Evolutionary conservation across 2,113 vertebrate genomes (phyloP).

Genomic region (Brachyhypopomus occidentalis): DNA sequence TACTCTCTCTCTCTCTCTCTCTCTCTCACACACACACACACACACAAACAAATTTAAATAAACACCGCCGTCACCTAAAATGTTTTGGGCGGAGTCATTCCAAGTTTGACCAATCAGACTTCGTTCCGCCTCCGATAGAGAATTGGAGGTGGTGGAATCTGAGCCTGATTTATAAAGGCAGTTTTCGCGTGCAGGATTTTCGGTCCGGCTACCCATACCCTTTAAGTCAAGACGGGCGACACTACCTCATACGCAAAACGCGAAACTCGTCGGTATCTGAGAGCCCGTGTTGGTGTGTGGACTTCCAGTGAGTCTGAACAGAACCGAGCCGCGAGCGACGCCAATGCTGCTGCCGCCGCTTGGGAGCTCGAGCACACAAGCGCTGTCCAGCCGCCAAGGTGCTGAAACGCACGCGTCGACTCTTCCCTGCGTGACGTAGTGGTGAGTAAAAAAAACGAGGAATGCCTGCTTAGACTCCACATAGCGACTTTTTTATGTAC

Average conservation of each 20-base stretch:
- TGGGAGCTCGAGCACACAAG: constrained; percentile 43
- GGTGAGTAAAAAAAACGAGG: constrained; percentile 32
- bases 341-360: constrained; percentile 39
- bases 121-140: constrained; percentile 61
- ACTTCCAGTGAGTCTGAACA: constrained; percentile 30
- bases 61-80: background rate
- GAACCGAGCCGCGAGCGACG: constrained; percentile 22
- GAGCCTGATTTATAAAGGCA: constrained; percentile 61
- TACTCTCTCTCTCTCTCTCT: background rate
- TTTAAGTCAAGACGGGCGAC: too few species aligned
- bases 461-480: too few species aligned
- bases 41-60: too few species aligned
- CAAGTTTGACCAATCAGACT: constrained; percentile 70
- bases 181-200: constrained; percentile 50
- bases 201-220: background rate
- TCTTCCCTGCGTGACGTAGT: constrained; percentile 63
- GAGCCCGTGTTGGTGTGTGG: constrained; percentile 36
- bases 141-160: constrained; percentile 20
- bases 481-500: too few species aligned
- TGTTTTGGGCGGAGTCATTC: constrained; percentile 46
- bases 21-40: too few species aligned
- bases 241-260: background rate
- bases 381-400: constrained; percentile 68
- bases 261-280: background rate
- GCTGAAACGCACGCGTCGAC: constrained; percentile 62